phyloP scores from a whole-genome alignment of 2,888 invertebrate species.

The Asteroscopus sphinx region DNA sequence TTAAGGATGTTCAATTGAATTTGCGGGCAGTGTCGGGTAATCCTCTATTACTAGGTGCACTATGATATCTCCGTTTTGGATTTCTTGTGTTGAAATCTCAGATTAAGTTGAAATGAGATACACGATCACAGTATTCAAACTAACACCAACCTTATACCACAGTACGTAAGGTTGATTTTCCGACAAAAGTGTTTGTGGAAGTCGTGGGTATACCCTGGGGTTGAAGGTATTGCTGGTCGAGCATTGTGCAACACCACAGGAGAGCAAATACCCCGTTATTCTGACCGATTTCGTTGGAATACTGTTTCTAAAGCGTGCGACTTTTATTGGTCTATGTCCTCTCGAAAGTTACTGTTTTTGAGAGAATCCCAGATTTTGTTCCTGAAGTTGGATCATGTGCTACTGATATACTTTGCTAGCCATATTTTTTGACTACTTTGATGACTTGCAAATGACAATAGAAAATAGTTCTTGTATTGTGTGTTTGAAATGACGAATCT shows the following conservation, averaged over 20 bases:
- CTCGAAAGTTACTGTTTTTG: conserved; percentile 29
- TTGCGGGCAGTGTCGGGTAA: conserved; percentile 47
- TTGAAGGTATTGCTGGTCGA: conserved; percentile 57
- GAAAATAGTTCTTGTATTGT: not conserved
- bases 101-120: conserved; percentile 83
- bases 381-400: conserved; percentile 16
- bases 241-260: conserved; percentile 62
- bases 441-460: conserved; percentile 1
- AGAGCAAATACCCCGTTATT: conserved; percentile 57
- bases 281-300: conserved; percentile 56
- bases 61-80: conserved; percentile 79
- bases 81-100: conserved; percentile 77
- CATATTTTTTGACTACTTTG: conserved; percentile 7
- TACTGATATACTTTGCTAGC: conserved; percentile 11
- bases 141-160: conserved; percentile 40
- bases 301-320: conserved; percentile 52
- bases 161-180: conserved; percentile 44
- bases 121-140: conserved; percentile 51
- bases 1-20: conserved; percentile 13
- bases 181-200: conserved; percentile 40
- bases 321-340: conserved; percentile 30
- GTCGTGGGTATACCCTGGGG: conserved; percentile 70
- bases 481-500: not conserved
- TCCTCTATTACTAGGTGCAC: conserved; percentile 56
- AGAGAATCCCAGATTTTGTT: conserved; percentile 35